Base-by-base conservation (phyloP, 2,888 invertebrate genomes). In the Dasypolia templi region DNA sequence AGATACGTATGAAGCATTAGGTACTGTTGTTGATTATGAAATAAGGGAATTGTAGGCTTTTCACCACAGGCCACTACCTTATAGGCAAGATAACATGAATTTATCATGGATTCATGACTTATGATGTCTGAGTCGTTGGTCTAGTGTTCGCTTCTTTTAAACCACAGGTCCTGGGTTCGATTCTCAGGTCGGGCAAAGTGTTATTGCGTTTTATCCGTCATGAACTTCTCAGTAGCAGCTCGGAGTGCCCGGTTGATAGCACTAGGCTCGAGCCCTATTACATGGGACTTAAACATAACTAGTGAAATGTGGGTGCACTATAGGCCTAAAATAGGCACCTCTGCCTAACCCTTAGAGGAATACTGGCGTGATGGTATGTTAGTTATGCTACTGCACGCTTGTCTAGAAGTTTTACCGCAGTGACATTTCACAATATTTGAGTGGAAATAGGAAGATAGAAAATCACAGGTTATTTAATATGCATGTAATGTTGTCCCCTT, bases 401-500 rank as follows among this genome's bases (percentile, higher is more conserved):
- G 9, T 17, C n/a, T 32, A 55, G 29, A 75, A 76, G 53, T 32
- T 53, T 5, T 19, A 53, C 32, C 12, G 17, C 35, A 26, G 26
- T 55, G n/a, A 77, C 17, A 61, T 81, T 74, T 62, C 74, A 62
- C 68, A 74, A 79, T 74, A 46, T 61, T 59, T 59, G 32, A 46
- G 7, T 46, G 26, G 66, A n/a, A 32, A 32, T 42, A 35, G 2
- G 49, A 49, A 44, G 22, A 35, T 22, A 19, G 12, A n/a, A 11
- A 26, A 39, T 44, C 22, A 29, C 29, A 29, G 39, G 26, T 74
- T 39, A 58, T 65, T 81, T 65, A 14, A 75, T 81, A 81, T 83
- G 74, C 83, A 79, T 49, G 74, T 44, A 53, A 46, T 62, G 83
- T 55, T 39, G 59, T 75, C 79, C 58, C 81, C 83, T 81, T 81